Percentiles rank a stretch among this genome's conserved stretches.
Evolutionary conservation across 2,797 vertebrate species (phyloP).

Genomic region (Rachycentron canadum): DNA sequence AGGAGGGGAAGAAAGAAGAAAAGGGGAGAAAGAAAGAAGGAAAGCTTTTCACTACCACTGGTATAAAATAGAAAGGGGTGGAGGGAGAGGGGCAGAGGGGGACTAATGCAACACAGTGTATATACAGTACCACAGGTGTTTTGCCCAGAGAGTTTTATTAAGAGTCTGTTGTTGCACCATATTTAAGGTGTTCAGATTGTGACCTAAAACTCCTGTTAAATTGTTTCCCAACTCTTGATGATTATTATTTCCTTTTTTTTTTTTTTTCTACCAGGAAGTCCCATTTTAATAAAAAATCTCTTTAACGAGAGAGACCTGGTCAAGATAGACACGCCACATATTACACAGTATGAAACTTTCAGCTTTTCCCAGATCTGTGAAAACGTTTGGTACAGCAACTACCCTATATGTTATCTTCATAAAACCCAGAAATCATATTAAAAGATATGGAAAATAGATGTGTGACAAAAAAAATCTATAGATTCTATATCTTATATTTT

Average conservation of each 20-base stretch:
- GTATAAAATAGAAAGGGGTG: slow-evolving; percentile 49
- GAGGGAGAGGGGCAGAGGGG: slow-evolving; percentile 11
- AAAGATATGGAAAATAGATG: neutral
- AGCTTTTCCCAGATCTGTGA: too few relatives aligned
- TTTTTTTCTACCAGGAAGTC: too few relatives aligned
- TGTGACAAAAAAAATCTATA: neutral
- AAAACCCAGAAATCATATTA: neutral
- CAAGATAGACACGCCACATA: too few relatives aligned
- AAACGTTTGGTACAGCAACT: too few relatives aligned
- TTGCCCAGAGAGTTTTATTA: slow-evolving; percentile 34
- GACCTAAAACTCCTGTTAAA: neutral
- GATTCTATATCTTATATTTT: neutral
- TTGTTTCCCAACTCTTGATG: neutral
- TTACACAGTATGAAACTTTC: too few relatives aligned
- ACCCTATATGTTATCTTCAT: neutral
- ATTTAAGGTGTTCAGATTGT: neutral
- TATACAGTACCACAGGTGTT: slow-evolving; percentile 61
- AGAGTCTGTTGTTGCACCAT: slow-evolving; percentile 24
- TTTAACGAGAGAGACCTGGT: too few relatives aligned
- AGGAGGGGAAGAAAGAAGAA: slow-evolving; percentile 65
- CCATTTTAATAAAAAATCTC: too few relatives aligned
- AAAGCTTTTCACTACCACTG: slow-evolving; percentile 63
- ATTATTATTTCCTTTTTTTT: too few relatives aligned
- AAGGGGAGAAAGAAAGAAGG: slow-evolving; percentile 56
- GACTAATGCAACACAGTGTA: slow-evolving; percentile 41